Evolutionary conservation across 1,140 invertebrate species (phyloP), one percentile per base, ranked within the genome.

Genomic region (Drosophila pseudoobscura): DNA sequence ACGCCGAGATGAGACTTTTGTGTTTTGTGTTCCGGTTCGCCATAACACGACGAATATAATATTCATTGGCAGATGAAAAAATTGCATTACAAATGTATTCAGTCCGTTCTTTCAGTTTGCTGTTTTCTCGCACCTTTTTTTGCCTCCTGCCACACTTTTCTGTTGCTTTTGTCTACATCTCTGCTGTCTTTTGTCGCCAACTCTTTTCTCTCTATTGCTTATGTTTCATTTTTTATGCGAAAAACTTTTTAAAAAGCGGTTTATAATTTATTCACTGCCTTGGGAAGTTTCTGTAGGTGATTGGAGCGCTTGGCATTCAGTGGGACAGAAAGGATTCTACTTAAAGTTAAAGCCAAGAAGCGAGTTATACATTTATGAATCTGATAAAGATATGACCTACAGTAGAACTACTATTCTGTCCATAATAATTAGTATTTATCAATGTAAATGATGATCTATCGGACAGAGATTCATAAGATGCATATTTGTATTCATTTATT

Each of bases 251-350:
- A 8, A 20, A 35, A 39, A 63, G 46, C 73, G 11, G 35, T 39
- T 39, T 73, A 9, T 7, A 73, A 73, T 73, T 74, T 73, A 74
- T 73, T 62, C 68, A 46, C 39, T 26, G 57, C 43, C 43, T 26
- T 46, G 43, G 15, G 39, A 41, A 54, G 51, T 56, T 55, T 43
- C 20, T 68, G 20, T 73, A 7, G 57, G 43, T 73, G 70, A 73
- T 73, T 73, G 54, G 68, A 47, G 49, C 45, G 50, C 8, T 31
- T 9, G 29, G 8, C 29, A 39, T 39, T 11, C 35, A 39, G 35
- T 39, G 35, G 35, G 3, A 5, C 11, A 39, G 35, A 13, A 39
- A 39, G 35, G 8, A 39, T 39, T 0, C 35, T 13, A 3, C 1
- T 13, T 39, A 13, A 39, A 39, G 35, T 39, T 13, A 5, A 39